Evolutionary conservation across 2,888 invertebrate species (phyloP), one percentile per base, ranked within the genome.

Genomic region (Nudaria mundana): DNA sequence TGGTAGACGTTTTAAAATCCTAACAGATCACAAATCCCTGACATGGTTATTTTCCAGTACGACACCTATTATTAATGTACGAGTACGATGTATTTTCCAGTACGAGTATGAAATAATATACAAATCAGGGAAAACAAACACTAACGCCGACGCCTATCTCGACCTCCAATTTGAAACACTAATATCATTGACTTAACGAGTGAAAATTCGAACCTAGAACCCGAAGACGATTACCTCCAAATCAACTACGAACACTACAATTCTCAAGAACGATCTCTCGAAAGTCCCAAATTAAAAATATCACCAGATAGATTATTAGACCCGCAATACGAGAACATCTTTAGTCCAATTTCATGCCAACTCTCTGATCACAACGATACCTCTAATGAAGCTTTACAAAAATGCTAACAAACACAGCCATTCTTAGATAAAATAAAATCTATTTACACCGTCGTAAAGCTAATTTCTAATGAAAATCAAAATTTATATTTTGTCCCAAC

Each of bases 1-100:
- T n/a, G n/a, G n/a, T n/a, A n/a, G n/a, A 72, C 66, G 0, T 75
- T 76, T 43, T 72, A 76, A 40, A 58, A 56, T 37, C n/a, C n/a
- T n/a, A n/a, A n/a, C n/a, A n/a, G n/a, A n/a, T n/a, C n/a, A n/a
- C n/a, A n/a, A 56, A 39, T 66, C 71, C 7, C 29, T 75, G 3
- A 44, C 43, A 3, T 43, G 40, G 36, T 13, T 44, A 39, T 39
- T 42, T 11, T 37, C 66, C 36, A 4, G 15, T 39, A 0, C 40
- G 43, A 40, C 40, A 43, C 8, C 37, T 43, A 3, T 70, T 8
- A 37, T 34, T 10, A 37, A 34, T 12, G 23, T 40, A 6, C 11
- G 40, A 3, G 31, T 40, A 0, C 24, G 40, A 3, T 40, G 44
- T 40, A 18, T 43, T 5, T 12, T 44, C 7, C 31, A 37, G 36